Conservation (phyloP, 2,888 invertebrate species). For the Caenorhabditis sp. region DNA sequence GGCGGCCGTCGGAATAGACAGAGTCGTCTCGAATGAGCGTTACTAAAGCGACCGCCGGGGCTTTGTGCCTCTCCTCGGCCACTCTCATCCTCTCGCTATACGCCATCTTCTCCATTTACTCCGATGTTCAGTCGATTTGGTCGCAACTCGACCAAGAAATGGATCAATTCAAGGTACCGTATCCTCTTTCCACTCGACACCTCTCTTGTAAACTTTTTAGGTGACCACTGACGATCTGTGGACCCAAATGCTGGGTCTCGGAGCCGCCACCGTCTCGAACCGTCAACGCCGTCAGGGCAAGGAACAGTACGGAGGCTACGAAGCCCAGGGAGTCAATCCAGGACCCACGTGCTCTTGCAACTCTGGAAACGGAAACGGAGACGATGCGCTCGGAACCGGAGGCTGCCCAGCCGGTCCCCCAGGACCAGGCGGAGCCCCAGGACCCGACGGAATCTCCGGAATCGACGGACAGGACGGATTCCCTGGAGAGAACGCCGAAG, state of each 20-base stretch:
- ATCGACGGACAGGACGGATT: conserved; percentile 65
- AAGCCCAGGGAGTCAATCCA: conserved; percentile 70
- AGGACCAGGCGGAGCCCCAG: conserved; percentile 66
- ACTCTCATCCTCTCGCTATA: conserved; percentile 70
- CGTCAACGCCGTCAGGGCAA: conserved; percentile 67
- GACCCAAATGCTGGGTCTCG: conserved; percentile 68
- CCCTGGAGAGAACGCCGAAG: conserved; percentile 65
- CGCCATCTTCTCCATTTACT: conserved; percentile 68
- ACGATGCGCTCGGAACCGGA: conserved; percentile 65
- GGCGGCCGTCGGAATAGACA: conserved; percentile 18
- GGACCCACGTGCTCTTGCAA: conserved; percentile 67
- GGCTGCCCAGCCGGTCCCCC: conserved; percentile 70
- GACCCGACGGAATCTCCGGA: conserved; percentile 61
- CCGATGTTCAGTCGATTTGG: conserved; percentile 70
- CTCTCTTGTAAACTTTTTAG: conserved; percentile 52
- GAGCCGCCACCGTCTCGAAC: conserved; percentile 67
- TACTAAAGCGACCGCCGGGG: conserved; percentile 68
- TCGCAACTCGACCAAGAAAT: conserved; percentile 68
- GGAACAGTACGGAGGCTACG: conserved; percentile 70
- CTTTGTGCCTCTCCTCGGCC: conserved; percentile 67
- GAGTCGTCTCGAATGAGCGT: conserved; percentile 67
- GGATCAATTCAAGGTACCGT: conserved; percentile 66
- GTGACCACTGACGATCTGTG: conserved; percentile 67
- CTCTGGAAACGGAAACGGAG: conserved; percentile 69
- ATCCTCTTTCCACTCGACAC: neutral